Evolutionary conservation across 2,113 vertebrate species (phyloP).

Genomic region (Macquaria australasica): DNA sequence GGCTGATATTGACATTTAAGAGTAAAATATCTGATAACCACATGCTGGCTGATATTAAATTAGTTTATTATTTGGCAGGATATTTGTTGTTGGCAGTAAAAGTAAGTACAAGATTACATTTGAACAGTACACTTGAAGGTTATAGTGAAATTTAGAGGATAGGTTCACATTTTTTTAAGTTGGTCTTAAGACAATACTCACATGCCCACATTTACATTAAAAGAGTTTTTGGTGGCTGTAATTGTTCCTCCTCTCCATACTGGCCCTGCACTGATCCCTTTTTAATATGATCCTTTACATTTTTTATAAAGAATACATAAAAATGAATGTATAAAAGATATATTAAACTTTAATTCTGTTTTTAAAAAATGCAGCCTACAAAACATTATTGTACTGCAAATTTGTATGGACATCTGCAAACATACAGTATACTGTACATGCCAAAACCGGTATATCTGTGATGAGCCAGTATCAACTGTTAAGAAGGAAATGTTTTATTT

Average conservation of each 20-base stretch:
- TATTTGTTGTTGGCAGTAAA: background rate
- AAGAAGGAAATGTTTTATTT: background rate
- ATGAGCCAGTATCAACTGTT: background rate
- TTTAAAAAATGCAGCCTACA: background rate
- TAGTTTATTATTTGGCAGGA: background rate
- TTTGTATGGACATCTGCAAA: background rate
- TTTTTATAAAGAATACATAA: background rate
- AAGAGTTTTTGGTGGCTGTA: no score
- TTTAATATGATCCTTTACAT: no score
- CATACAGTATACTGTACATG: background rate
- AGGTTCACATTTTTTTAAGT: no score
- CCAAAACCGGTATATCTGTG: background rate
- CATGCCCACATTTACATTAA: no score
- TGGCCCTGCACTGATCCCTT: no score
- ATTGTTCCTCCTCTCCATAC: no score
- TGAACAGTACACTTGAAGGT: no score
- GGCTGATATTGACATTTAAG: background rate
- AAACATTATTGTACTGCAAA: background rate
- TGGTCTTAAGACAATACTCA: no score
- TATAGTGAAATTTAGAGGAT: no score
- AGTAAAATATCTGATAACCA: no score
- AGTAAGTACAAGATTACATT: background rate
- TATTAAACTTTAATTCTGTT: background rate
- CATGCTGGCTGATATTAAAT: no score
- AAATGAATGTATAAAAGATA: background rate